phyloP scores from a whole-genome alignment of 2,797 vertebrate genomes.

The Crax fasciolata region DNA sequence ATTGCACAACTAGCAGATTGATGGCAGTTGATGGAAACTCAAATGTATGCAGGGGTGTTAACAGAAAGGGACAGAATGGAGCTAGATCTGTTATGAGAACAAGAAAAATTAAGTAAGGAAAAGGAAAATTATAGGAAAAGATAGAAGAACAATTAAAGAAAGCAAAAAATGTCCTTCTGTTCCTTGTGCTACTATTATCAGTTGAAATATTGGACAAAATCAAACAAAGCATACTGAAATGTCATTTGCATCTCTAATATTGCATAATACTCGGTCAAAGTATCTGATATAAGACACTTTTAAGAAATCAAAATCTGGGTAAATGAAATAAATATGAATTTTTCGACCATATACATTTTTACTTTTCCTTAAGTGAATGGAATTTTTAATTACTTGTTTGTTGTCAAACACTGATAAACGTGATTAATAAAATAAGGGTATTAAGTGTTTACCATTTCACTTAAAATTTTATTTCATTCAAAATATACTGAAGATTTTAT shows the following conservation, averaged over 20 bases:
- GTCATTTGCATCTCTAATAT: neutral
- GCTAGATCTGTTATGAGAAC: neutral
- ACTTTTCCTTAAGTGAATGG: neutral
- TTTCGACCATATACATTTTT: neutral
- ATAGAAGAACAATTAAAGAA: neutral
- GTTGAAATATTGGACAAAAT: neutral
- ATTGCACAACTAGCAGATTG: slow-evolving; percentile 29
- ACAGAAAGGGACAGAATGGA: slow-evolving; percentile 8
- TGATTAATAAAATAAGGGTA: neutral
- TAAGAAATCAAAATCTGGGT: neutral
- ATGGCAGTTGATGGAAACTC: neutral
- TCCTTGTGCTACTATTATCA: neutral
- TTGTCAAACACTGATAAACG: neutral
- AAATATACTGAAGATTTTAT: neutral
- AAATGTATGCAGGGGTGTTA: neutral
- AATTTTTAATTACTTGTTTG: neutral
- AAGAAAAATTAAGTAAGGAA: neutral
- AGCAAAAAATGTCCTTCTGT: accelerated
- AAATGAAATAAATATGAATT: neutral
- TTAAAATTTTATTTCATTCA: slow-evolving; percentile 18
- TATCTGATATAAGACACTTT: neutral
- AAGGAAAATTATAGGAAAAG: neutral
- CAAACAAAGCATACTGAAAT: neutral
- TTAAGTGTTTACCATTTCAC: neutral
- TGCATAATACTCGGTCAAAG: neutral